phyloP scores from a whole-genome alignment of 1,140 invertebrate genomes.

The Rhyzopertha dominica region DNA sequence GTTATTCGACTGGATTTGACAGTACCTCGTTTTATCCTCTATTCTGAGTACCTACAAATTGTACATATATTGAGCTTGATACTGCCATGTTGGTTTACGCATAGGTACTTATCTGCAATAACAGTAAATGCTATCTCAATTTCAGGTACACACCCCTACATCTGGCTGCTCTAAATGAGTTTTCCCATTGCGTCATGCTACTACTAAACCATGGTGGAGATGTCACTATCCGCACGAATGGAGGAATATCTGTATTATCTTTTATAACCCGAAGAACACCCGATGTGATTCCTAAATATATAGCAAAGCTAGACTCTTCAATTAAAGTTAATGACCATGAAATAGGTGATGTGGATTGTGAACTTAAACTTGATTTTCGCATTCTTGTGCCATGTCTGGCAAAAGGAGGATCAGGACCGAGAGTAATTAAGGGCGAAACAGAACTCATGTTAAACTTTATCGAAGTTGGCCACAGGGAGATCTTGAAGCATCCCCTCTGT shows the following conservation, averaged over 20 bases:
- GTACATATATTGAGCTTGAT: too few species aligned
- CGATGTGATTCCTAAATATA: conserved; percentile 66
- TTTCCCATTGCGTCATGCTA: conserved; percentile 67
- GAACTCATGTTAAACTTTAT: conserved; percentile 69
- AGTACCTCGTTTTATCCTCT: too few species aligned
- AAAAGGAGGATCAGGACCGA: too few species aligned
- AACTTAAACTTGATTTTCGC: conserved; percentile 71
- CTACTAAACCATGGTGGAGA: conserved; percentile 75
- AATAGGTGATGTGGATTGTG: conserved; percentile 75
- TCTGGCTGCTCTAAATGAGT: conserved; percentile 79
- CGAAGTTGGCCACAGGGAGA: conserved; percentile 67
- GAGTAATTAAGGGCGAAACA: conserved; percentile 58
- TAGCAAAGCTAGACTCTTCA: conserved; percentile 67
- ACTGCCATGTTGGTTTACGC: too few species aligned
- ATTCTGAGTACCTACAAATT: too few species aligned
- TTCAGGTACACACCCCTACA: conserved; percentile 75
- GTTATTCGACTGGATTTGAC: too few species aligned
- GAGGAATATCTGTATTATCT: conserved; percentile 69
- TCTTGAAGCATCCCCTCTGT: conserved; percentile 74
- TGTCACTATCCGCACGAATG: conserved; percentile 73
- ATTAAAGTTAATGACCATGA: conserved; percentile 76
- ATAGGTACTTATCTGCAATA: too few species aligned
- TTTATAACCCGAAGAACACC: conserved; percentile 77
- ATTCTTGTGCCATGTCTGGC: conserved; percentile 57
- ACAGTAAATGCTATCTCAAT: too few species aligned